phyloP scores from a whole-genome alignment of 2,797 vertebrate genomes.

The Pempheris klunzingeri region DNA sequence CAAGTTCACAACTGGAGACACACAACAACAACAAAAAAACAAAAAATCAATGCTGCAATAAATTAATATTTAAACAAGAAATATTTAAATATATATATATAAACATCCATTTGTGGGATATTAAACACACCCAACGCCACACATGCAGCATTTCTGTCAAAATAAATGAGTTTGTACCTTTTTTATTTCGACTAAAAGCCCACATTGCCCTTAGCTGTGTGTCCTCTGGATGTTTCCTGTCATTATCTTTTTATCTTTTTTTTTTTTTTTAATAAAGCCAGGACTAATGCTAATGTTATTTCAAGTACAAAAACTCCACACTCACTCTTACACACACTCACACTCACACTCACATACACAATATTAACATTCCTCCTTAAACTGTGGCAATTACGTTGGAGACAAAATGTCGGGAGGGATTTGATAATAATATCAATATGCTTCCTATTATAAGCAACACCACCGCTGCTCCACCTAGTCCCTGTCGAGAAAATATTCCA shows the following conservation, averaged over 20 bases:
- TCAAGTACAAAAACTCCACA: constrained; percentile 66
- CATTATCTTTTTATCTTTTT: too few species aligned
- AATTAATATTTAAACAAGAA: constrained; percentile 49
- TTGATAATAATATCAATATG: constrained; percentile 78
- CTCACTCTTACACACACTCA: constrained; percentile 21
- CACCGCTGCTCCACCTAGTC: constrained; percentile 70
- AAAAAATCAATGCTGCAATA: constrained; percentile 42
- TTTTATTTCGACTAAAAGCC: constrained; percentile 20
- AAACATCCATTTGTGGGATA: constrained; percentile 29
- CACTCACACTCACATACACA: constrained; percentile 25
- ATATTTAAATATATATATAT: constrained; percentile 30
- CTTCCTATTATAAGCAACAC: constrained; percentile 69
- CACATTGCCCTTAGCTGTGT: constrained; percentile 14
- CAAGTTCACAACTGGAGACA: constrained; percentile 45
- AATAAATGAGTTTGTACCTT: constrained; percentile 41
- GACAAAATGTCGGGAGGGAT: constrained; percentile 80
- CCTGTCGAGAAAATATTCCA: constrained; percentile 55
- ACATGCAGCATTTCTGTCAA: constrained; percentile 26
- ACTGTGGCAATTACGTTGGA: constrained; percentile 71
- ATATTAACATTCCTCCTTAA: constrained; percentile 78
- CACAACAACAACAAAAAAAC: not conserved
- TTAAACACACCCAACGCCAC: constrained; percentile 10
- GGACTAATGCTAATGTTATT: constrained; percentile 57
- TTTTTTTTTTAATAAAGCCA: not conserved
- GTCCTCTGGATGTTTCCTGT: constrained; percentile 54